phyloP scores from a whole-genome alignment of 2,797 vertebrate genomes.

The Cottoperca gobio region DNA sequence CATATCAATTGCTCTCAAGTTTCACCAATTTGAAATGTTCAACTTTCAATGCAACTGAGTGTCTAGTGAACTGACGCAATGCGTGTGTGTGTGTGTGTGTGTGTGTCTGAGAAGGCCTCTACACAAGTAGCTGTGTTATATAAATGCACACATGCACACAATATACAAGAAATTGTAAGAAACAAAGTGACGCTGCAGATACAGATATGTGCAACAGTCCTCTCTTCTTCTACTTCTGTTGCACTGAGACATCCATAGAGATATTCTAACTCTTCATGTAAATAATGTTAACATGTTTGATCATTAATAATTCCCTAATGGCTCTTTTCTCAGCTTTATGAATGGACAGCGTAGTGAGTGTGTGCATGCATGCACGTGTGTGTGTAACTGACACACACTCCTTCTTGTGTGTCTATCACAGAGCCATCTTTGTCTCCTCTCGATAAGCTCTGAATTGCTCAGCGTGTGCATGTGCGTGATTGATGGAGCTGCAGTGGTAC shows the following conservation, averaged over 20 bases:
- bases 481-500: slow-evolving; percentile 79
- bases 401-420: slow-evolving; percentile 61
- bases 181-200: neutral
- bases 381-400: slow-evolving; percentile 35
- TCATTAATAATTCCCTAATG: slow-evolving; percentile 66
- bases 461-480: slow-evolving; percentile 56
- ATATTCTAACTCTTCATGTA: slow-evolving; percentile 36
- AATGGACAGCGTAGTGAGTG: slow-evolving; percentile 14
- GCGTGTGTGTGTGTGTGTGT: slow-evolving; percentile 11
- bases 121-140: neutral
- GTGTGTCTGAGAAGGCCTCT: neutral
- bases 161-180: neutral
- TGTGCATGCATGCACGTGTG: neutral
- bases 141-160: neutral
- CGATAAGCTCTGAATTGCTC: slow-evolving; percentile 51
- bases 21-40: slow-evolving; percentile 5
- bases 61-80: too few relatives aligned
- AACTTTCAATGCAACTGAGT: neutral
- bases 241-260: slow-evolving; percentile 30
- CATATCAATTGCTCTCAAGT: neutral
- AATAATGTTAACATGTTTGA: slow-evolving; percentile 60
- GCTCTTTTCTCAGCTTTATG: slow-evolving; percentile 29
- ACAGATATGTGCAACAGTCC: neutral
- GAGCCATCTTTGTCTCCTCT: slow-evolving; percentile 62
- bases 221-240: neutral